Percentiles rank a stretch among this genome's conserved stretches.
These are phyloP conservation scores for Ochropleura plecta DNA, from an alignment of 2,888 invertebrate genomes.

Conservation along the genomic window DNA sequence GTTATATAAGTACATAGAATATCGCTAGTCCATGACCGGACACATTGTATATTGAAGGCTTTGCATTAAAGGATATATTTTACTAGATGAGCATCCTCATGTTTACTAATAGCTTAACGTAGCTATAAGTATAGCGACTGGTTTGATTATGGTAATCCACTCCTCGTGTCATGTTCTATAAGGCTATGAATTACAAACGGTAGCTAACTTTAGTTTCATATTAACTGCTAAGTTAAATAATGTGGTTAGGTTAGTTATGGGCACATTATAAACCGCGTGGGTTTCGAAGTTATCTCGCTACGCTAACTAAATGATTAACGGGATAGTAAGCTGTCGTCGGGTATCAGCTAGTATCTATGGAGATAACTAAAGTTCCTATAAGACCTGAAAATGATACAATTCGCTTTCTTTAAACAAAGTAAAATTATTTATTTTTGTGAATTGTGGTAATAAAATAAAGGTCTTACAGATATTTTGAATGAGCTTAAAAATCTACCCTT, in stretches of 20 bases:
- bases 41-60: conserved; percentile 14
- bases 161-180: conserved; percentile 40
- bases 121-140: conserved; percentile 31
- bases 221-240: conserved; percentile 32
- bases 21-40: too few relatives aligned
- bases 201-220: conserved; percentile 41
- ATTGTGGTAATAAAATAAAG: too few relatives aligned
- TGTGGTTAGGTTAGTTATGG: conserved; percentile 31
- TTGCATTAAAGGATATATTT: conserved; percentile 22
- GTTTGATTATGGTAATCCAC: conserved; percentile 55
- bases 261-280: conserved; percentile 26
- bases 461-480: too few relatives aligned
- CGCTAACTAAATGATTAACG: conserved; percentile 29
- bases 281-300: conserved; percentile 24
- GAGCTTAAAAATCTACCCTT: too few relatives aligned
- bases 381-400: too few relatives aligned
- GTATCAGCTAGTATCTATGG: conserved; percentile 29
- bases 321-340: conserved; percentile 12
- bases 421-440: too few relatives aligned
- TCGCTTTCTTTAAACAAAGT: background rate
- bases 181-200: conserved; percentile 56
- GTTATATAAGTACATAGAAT: too few relatives aligned
- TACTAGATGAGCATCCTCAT: conserved; percentile 11
- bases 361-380: background rate
- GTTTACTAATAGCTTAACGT: conserved; percentile 40